Percentiles rank a stretch among this genome's conserved stretches.
These are phyloP conservation scores for Schizotus pectinicornis DNA, from an alignment of 2,888 invertebrate genomes.

Conservation along the genomic window DNA sequence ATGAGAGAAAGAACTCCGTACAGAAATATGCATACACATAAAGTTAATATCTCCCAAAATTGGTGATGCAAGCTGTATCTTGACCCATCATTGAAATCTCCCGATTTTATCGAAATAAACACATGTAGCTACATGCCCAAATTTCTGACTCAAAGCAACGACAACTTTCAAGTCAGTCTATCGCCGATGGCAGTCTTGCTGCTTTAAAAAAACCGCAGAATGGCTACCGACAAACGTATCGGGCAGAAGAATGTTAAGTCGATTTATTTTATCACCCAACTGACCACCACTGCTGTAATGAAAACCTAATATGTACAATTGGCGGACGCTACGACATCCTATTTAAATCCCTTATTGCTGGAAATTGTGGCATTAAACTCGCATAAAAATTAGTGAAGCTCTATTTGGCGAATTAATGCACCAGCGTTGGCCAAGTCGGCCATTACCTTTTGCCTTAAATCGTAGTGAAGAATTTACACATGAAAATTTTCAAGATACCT, in stretches of 20 bases:
- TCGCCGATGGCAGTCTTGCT: conserved; percentile 33
- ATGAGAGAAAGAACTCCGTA: too few relatives aligned
- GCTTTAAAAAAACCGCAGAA: conserved; percentile 33
- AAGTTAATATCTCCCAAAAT: too few relatives aligned
- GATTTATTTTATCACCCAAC: conserved; percentile 32
- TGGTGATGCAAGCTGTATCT: neutral
- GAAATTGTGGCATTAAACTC: neutral
- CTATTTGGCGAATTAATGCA: neutral
- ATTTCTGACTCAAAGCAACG: conserved; percentile 32
- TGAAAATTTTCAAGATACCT: too few relatives aligned
- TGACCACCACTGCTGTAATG: conserved; percentile 24
- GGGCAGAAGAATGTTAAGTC: conserved; percentile 30
- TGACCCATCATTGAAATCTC: conserved; percentile 14
- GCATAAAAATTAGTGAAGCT: neutral
- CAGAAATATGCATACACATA: too few relatives aligned
- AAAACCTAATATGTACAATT: conserved; percentile 35
- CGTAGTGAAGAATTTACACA: neutral
- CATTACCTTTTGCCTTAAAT: neutral
- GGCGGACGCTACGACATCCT: conserved; percentile 31
- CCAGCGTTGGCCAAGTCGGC: neutral
- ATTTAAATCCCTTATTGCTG: conserved; percentile 33
- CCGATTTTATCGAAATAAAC: conserved; percentile 7
- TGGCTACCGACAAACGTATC: conserved; percentile 33
- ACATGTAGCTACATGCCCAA: conserved; percentile 15
- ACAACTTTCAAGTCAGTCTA: conserved; percentile 41